Evolutionary conservation across 2,797 vertebrate genomes (phyloP), one percentile per base, ranked within the genome.

Genomic region (Eospalax fontanierii): DNA sequence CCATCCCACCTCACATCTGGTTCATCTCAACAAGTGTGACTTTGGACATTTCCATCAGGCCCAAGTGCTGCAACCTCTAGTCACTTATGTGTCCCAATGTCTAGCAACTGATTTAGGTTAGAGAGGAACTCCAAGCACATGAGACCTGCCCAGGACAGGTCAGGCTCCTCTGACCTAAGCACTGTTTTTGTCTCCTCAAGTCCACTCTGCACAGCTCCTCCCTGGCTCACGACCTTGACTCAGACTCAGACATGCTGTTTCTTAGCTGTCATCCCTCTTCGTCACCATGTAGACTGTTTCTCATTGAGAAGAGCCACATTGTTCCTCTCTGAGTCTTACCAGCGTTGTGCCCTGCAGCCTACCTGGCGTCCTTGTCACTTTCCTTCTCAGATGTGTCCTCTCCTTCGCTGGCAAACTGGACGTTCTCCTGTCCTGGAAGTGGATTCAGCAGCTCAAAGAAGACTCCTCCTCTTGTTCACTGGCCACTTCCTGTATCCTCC

Each of bases 371-470:
- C 80, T 35, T 40, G 14, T 71, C 43, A 2, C 2, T 71, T 40
- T 43, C 43, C 35, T 87, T 81, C 61, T 66, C n/a, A 1, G 4
- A n/a, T n/a, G n/a, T n/a, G n/a, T n/a, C 30, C 74, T 54, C 70
- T 22, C 61, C 65, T 79, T 63, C 78, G 43, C 35, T 70, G 1
- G 3, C 75, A 79, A 76, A 59, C 21, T 61, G 18, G 8, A 38
- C 35, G 38, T 18, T 16, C 38, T 61, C 86, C 57, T 75, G 38
- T 65, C 84, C 87, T 68, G 43, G 80, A 91, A 91, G 21, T 91
- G 65, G 90, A 83, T 66, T 78, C 33, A 16, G 66, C 57, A 76
- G 79, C 92, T 70, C 33, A 30, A 84, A 16, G 50, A 61, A 79
- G 65, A 35, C 54, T 33, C 30, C 30, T 82, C 35, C 35, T 86